Base-by-base conservation (phyloP, 2,888 invertebrate genomes). In the Melangyna quadrimaculata region DNA sequence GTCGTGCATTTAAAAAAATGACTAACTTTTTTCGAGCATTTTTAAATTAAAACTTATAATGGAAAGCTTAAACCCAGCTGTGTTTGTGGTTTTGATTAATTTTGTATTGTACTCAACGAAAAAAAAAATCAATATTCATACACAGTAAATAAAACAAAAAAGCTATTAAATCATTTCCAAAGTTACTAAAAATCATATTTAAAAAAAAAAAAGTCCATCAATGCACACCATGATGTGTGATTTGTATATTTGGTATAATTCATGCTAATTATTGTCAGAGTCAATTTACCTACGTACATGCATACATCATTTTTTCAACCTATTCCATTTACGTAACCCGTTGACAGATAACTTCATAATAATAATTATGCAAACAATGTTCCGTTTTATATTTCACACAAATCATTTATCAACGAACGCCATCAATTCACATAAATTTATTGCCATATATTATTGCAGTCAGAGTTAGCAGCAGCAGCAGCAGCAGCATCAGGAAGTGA, bases 391-490 rank as follows among this genome's bases (percentile, higher is more conserved):
- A 65, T 45, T 65, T 65, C 65, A 65, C 45, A 65, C 65, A 65
- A 65, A 65, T 63, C 27, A 63, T 45, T 63, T 45, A 45, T 71
- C 55, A 32, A 45, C 35, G 27, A 32, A 45, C 35, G 27, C 19
- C 45, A 71, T 78, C 61, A 71, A 63, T 71, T 71, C 55, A 29
- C 77, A 53, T 59, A 7, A 63, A 63, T 78, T 78, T 70, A 70
- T 43, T 57, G 53, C 63, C 27, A 19, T n/a, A n/a, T n/a, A n/a
- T 45, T 63, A 32, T 40, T 40, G 19, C 40, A 65, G 27, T 3
- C 63, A 27, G 45, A 65, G 27, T 3, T 55, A 27, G 45, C 43
- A 63, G 32, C 35, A 19, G 32, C 19, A 57, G 32, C 22, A 57
- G 17, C 27, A n/a, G 4, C 40, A 35, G 37, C 37, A 61, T 40